A percentile compares a stretch with the other conserved stretches of the same genome.
Conservation (phyloP, 2,113 vertebrate species). For the Hoplias malabaricus region DNA sequence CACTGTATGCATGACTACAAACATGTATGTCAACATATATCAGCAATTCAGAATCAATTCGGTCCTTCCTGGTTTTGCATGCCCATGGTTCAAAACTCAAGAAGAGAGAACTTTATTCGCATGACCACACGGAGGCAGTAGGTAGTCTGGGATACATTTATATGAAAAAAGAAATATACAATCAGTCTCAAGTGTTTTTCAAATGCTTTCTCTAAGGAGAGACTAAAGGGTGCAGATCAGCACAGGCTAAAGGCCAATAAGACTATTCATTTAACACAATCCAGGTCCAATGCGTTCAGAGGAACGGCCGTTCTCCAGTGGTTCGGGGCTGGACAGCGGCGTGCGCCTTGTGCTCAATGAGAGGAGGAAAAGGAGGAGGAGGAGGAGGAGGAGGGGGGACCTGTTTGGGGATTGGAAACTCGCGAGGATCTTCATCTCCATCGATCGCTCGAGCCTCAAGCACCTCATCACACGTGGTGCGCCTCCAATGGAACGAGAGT, state of each 20-base stretch:
- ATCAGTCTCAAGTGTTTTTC: not conserved
- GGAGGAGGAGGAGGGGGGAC: not conserved
- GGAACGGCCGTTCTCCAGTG: not conserved
- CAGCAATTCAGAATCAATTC: no score
- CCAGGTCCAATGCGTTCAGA: not conserved
- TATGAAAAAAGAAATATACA: not conserved
- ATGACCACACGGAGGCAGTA: conserved; percentile 17
- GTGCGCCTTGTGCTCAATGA: not conserved
- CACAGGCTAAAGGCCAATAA: not conserved
- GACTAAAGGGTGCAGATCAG: conserved; percentile 1
- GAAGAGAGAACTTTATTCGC: not conserved
- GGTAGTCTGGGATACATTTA: not conserved
- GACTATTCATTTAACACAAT: not conserved
- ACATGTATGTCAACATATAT: no score
- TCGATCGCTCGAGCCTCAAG: not conserved
- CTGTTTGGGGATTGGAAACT: not conserved
- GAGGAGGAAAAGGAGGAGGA: not conserved
- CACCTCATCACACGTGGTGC: not conserved
- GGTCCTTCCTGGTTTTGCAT: no score
- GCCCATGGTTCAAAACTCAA: no score
- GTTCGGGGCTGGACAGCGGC: not conserved
- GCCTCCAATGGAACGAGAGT: conserved; percentile 1
- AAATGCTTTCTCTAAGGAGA: not conserved
- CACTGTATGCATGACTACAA: no score
- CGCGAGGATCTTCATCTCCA: not conserved